A percentile compares a stretch with the other conserved stretches of the same genome.
These are phyloP conservation scores for Coreoperca whiteheadi DNA, from an alignment of 2,113 vertebrate genomes.

Conservation along the genomic window DNA sequence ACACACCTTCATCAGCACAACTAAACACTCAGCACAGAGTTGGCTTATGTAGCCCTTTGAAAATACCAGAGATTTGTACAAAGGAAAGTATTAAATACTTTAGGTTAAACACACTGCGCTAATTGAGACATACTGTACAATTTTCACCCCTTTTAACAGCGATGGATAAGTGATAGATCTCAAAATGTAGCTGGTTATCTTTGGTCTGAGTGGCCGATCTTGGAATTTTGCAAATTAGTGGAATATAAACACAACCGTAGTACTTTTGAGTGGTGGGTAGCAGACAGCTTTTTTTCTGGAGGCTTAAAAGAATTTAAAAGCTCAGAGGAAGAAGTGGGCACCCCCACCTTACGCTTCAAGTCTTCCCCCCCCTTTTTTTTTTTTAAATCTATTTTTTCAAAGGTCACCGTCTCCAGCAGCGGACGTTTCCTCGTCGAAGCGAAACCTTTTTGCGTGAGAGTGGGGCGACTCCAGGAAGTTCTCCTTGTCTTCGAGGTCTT, in stretches of 20 bases:
- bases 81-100: constrained; percentile 60
- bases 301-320: constrained; percentile 69
- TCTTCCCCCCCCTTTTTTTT: not conserved
- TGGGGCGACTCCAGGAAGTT: constrained; percentile 90
- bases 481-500: constrained; percentile 92
- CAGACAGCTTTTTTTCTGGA: constrained; percentile 43
- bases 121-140: constrained; percentile 35
- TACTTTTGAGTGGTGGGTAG: constrained; percentile 14
- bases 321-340: not conserved
- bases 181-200: constrained; percentile 70
- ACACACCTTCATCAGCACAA: constrained; percentile 24
- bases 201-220: constrained; percentile 68
- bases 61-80: constrained; percentile 27
- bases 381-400: constrained; percentile 42
- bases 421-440: constrained; percentile 87
- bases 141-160: constrained; percentile 15
- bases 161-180: constrained; percentile 29
- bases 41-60: constrained; percentile 15
- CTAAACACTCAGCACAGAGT: constrained; percentile 4
- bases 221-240: constrained; percentile 18
- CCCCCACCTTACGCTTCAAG: not conserved
- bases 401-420: constrained; percentile 67
- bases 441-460: constrained; percentile 88
- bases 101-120: constrained; percentile 52
- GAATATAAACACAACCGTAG: constrained; percentile 20